phyloP scores from a whole-genome alignment of 2,797 vertebrate species.

The Menidia menidia region DNA sequence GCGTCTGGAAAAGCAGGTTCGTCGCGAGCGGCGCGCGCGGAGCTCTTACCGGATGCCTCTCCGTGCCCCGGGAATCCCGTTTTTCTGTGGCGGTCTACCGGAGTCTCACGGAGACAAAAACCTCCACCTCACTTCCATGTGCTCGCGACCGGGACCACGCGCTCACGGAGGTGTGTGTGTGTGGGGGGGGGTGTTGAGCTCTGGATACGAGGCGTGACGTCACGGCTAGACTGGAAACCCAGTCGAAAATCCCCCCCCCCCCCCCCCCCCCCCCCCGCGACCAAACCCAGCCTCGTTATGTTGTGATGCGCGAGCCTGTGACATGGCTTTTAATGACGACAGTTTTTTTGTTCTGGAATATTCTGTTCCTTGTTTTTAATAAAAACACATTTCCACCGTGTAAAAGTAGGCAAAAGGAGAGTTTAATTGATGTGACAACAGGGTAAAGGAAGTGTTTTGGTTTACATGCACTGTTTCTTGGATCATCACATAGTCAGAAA shows the following conservation, averaged over 20 bases:
- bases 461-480: background rate
- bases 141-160: constrained; percentile 81
- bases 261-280: too few species aligned
- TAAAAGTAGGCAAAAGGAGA: background rate
- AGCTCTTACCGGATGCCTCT: constrained; percentile 55
- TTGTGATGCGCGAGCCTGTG: too few species aligned
- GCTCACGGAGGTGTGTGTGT: too few species aligned
- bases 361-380: too few species aligned
- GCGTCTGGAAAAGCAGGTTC: too few species aligned
- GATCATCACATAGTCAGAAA: background rate
- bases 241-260: background rate
- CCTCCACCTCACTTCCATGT: constrained; percentile 83
- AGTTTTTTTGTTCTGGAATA: too few species aligned
- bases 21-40: background rate
- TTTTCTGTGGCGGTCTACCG: constrained; percentile 41
- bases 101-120: constrained; percentile 66
- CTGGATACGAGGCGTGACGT: constrained; percentile 80
- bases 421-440: background rate
- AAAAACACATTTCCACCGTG: background rate
- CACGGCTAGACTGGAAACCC: constrained; percentile 60
- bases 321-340: too few species aligned
- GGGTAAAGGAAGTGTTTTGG: background rate
- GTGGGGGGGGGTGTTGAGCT: constrained; percentile 25
- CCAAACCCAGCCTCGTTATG: too few species aligned
- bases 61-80: constrained; percentile 63